These are phyloP conservation scores for Spinus olivaceus DNA, from an alignment of 2,797 vertebrate genomes.

Conservation along the genomic window DNA sequence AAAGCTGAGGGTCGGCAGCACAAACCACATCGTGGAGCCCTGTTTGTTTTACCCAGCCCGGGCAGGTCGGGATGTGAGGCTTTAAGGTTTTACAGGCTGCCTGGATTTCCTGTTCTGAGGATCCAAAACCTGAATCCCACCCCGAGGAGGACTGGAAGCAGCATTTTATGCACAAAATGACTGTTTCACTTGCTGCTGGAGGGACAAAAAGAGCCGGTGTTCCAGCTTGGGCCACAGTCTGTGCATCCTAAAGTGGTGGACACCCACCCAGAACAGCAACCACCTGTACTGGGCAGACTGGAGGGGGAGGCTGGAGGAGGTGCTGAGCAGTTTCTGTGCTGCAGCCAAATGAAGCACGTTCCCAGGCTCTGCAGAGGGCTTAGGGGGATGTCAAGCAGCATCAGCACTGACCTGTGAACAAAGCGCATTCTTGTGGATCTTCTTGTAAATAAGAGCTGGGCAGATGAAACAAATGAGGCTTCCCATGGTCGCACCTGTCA, in stretches of 20 bases:
- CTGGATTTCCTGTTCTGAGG: conserved; percentile 19
- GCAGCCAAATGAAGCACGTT: background rate
- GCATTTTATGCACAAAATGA: background rate
- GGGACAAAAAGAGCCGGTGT: background rate
- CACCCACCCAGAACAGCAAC: background rate
- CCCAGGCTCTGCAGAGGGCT: conserved; percentile 30
- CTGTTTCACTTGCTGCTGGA: background rate
- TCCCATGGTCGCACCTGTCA: conserved; percentile 97
- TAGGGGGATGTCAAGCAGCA: conserved; percentile 28
- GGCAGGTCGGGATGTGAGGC: background rate
- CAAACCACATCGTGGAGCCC: background rate
- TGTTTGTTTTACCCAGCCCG: conserved; percentile 15
- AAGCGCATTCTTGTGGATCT: conserved; percentile 88
- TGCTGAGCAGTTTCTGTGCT: background rate
- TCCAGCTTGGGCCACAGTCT: background rate
- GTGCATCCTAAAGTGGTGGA: background rate
- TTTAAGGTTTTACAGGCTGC: conserved; percentile 33
- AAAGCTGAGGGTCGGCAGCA: conserved; percentile 28
- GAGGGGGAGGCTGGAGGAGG: background rate
- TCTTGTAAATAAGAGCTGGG: conserved; percentile 94
- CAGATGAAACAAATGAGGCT: conserved; percentile 99
- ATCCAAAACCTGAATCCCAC: background rate
- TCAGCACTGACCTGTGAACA: conserved; percentile 85
- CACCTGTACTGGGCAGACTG: background rate
- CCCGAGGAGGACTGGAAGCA: background rate